A percentile compares a stretch with the other conserved stretches of the same genome.
These are phyloP conservation scores for Philypnodon macrostomus DNA, from an alignment of 2,797 vertebrate genomes.

Conservation along the genomic window DNA sequence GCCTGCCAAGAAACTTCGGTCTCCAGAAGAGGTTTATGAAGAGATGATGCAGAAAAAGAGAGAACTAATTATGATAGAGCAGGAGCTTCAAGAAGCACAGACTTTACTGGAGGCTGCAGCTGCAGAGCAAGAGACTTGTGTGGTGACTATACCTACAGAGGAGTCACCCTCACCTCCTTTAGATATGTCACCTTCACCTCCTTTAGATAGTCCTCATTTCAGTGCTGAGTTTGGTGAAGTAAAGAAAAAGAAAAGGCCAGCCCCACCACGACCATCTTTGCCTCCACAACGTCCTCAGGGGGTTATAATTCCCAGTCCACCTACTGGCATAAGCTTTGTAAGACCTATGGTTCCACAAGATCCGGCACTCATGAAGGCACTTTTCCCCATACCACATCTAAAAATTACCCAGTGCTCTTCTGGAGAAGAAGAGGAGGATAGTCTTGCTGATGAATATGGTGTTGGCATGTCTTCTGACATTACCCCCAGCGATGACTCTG, in stretches of 20 bases:
- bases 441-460: slow-evolving; percentile 81
- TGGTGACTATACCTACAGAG: slow-evolving; percentile 83
- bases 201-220: no score
- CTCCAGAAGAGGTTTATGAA: slow-evolving; percentile 86
- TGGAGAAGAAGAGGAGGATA: slow-evolving; percentile 89
- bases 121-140: slow-evolving; percentile 82
- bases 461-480: slow-evolving; percentile 70
- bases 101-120: slow-evolving; percentile 72
- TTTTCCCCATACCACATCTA: slow-evolving; percentile 94
- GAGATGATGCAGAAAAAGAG: slow-evolving; percentile 85
- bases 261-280: slow-evolving; percentile 78
- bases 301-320: slow-evolving; percentile 59
- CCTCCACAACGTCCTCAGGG: slow-evolving; percentile 72
- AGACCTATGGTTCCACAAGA: slow-evolving; percentile 79
- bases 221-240: slow-evolving; percentile 83
- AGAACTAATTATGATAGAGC: slow-evolving; percentile 79
- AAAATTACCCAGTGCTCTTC: slow-evolving; percentile 98
- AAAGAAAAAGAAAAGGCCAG: slow-evolving; percentile 83
- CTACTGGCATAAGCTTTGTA: slow-evolving; percentile 72
- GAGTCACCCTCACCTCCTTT: slow-evolving; percentile 74
- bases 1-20: slow-evolving; percentile 79
- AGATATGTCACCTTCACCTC: slow-evolving; percentile 64
- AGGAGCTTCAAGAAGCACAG: slow-evolving; percentile 68
- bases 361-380: slow-evolving; percentile 76
- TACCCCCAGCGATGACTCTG: slow-evolving; percentile 71